Evolutionary conservation across 2,888 invertebrate species (phyloP).

Genomic region (Diploptera punctata): DNA sequence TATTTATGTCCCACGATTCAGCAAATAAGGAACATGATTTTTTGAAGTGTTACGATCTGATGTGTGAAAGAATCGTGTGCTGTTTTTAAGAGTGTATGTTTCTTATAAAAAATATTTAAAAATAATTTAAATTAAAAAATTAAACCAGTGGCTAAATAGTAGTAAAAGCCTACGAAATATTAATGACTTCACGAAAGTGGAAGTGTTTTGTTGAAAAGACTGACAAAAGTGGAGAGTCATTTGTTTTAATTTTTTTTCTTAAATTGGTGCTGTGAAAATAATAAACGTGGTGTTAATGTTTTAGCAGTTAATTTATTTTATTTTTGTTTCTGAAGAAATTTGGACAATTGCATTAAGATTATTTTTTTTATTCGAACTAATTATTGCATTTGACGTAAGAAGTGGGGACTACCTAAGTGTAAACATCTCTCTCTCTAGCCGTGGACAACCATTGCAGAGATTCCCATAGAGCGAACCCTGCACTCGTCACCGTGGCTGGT

Average conservation of each 20-base stretch:
- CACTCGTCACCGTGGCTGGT: conserved; percentile 27
- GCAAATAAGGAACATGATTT: no score
- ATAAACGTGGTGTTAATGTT: not conserved
- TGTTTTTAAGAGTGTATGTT: not conserved
- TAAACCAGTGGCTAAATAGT: not conserved
- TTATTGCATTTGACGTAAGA: no score
- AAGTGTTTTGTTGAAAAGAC: conserved; percentile 1
- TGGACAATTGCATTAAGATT: no score
- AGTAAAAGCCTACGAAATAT: not conserved
- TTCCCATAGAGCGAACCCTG: conserved; percentile 8
- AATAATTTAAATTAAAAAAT: not conserved
- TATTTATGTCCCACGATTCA: no score
- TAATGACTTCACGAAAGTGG: not conserved
- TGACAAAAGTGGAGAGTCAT: not conserved
- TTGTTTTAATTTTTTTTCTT: not conserved
- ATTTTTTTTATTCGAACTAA: no score
- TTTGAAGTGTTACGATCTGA: no score
- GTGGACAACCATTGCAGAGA: conserved; percentile 7
- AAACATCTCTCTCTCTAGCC: not conserved
- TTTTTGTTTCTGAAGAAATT: no score
- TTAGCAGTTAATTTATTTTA: no score
- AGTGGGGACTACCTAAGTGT: no score
- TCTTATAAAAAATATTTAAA: no score
- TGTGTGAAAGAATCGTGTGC: no score
- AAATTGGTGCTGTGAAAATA: not conserved